Evolutionary conservation across 2,113 vertebrate genomes (phyloP).

Genomic region (Scomber scombrus): DNA sequence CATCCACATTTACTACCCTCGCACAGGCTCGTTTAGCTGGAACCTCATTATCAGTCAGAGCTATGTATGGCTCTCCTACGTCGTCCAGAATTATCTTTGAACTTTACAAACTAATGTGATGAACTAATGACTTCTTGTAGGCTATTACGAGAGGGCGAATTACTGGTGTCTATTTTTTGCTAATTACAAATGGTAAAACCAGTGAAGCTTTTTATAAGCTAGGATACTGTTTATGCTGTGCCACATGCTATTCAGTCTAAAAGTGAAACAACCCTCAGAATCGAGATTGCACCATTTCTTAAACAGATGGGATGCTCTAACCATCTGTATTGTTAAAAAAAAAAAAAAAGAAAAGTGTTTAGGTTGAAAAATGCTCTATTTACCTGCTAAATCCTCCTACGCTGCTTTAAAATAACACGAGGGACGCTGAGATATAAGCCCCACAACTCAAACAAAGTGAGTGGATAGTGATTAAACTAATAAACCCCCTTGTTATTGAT

Average conservation of each 20-base stretch:
- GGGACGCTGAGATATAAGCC: conserved; percentile 31
- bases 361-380: conserved; percentile 58
- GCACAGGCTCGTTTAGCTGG: not conserved
- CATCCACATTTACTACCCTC: conserved; percentile 10
- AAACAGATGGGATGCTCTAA: conserved; percentile 78
- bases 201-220: conserved; percentile 82
- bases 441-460: conserved; percentile 62
- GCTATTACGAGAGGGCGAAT: conserved; percentile 78
- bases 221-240: conserved; percentile 77
- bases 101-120: conserved; percentile 79
- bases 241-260: conserved; percentile 83
- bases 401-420: conserved; percentile 42
- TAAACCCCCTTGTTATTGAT: conserved; percentile 71
- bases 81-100: conserved; percentile 76
- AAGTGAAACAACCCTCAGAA: conserved; percentile 80
- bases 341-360: conserved; percentile 66
- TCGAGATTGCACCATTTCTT: conserved; percentile 82
- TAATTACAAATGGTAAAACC: conserved; percentile 85
- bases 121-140: conserved; percentile 79
- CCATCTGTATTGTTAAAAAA: conserved; percentile 67
- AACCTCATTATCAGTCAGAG: conserved; percentile 57
- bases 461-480: conserved; percentile 58
- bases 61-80: conserved; percentile 36
- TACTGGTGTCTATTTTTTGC: conserved; percentile 82
- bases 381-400: conserved; percentile 58